Base-by-base conservation (phyloP, 2,113 vertebrate species). In the Lasiurus borealis region DNA sequence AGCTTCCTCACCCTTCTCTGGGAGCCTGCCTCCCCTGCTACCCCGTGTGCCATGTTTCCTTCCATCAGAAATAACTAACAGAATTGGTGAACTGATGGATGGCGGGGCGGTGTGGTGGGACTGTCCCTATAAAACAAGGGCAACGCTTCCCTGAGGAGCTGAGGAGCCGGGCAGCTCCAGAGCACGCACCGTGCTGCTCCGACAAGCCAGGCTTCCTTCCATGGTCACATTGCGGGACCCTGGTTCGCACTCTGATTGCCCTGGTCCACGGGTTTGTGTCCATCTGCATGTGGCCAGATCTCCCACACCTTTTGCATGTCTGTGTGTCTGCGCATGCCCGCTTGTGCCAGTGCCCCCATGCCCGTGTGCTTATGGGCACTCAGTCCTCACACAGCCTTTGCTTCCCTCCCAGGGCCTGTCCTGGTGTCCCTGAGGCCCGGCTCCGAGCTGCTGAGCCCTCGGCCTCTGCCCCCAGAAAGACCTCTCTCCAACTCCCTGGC, bases 391-490 rank as follows among this genome's bases (percentile, higher is more conserved):
- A 16, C 14, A 7, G 71, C 71, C 71, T 52, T 52, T 81, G 69
- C 59, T 81, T 96, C 46, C 29, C 54, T 92, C 80, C 2, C 88
- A 99, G 99, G 96, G 34, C 99, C 99, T 1, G n/a, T 99, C 85
- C 94, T 99, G 96, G 98, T 99, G 94, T 99, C 99, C n/a, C 98
- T 99, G 73, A 99, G 98, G 97, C 99, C 99, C 0, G 99, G 99
- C 54, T 99, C 98, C 82, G 98, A 98, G 96, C 73, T 84, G n/a
- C n/a, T n/a, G n/a, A n/a, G n/a, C n/a, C n/a, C n/a, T n/a, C n/a
- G n/a, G n/a, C n/a, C n/a, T n/a, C n/a, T n/a, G 54, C 73, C 93
- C 93, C 97, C 44, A 57, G 97, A 98, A 66, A 93, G 92, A 71
- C 97, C 99, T 19, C 54, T 81, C 2, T n/a, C 57, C 3, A 62